Evolutionary conservation across 2,888 invertebrate genomes (phyloP), one percentile per base, ranked within the genome.

Genomic region (Dromius quadrimaculatus): DNA sequence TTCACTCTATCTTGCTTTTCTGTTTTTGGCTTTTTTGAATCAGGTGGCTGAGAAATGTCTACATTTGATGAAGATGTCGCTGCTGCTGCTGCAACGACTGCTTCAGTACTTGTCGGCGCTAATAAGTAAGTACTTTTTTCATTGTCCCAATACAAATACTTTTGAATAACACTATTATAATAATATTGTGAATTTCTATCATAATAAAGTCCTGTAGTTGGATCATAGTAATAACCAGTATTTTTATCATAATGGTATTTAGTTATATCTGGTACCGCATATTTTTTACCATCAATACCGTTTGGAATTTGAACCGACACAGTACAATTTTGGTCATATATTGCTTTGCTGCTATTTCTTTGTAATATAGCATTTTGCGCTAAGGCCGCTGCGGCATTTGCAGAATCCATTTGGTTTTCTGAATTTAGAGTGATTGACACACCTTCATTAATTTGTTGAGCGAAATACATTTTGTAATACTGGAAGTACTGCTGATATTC

Each of bases 161-260:
- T 92, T 75, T 92, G 92, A 0, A 91, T 92, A 75, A 92, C 91
- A 76, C 93, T 91, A 81, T 98, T 98, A 84, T 93, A 99, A 82
- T 97, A 99, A 83, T 99, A 99, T 79, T 93, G 95, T 1, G 97
- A 94, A 76, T 90, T 94, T 0, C 96, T 91, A 85, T 99, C 99
- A 81, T 98, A 99, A 82, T 98, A 99, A 11, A 98, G 87, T 0
- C 95, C 94, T 0, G 98, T 97, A 1, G 87, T 85, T 0, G 95
- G 90, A 82, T 99, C 98, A 80, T 96, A 98, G 79, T 98, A 98
- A 80, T 96, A 98, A 0, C 98, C 98, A 2, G 97, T 97, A 0
- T 92, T 88, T 79, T 95, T 94, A 81, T 99, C 99, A 79, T 94
- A 97, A 78, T 94, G 92, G 81, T 97, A 99, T 34, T 92, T 91